Percentiles rank a stretch among this genome's conserved stretches.
Conservation (phyloP, 2,888 invertebrate genomes). For the Tubulanus polymorphus region DNA sequence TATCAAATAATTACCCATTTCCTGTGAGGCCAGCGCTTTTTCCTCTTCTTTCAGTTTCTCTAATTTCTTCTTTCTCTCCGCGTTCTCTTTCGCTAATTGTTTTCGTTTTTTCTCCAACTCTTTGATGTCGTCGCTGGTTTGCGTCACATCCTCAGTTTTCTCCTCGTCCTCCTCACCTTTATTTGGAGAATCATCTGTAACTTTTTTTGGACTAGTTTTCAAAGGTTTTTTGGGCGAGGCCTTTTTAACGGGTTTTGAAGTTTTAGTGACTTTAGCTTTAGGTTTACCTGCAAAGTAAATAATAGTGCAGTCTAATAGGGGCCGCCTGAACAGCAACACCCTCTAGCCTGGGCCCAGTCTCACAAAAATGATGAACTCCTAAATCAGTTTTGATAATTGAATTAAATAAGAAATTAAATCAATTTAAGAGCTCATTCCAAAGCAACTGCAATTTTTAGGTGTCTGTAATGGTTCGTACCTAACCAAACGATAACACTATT, state of each 20-base stretch:
- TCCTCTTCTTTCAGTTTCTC: constrained; percentile 2
- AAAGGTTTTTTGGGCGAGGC: not conserved
- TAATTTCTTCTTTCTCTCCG: not conserved
- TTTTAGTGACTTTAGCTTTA: not conserved
- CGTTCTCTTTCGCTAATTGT: constrained; percentile 1
- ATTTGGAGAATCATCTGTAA: not conserved
- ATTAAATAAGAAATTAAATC: not conserved
- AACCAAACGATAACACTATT: no score
- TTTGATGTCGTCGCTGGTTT: not conserved
- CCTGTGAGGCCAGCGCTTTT: not conserved
- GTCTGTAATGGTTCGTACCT: no score
- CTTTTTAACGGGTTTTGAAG: not conserved
- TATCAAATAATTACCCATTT: no score
- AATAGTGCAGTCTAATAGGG: no score
- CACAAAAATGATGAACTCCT: not conserved
- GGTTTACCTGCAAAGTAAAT: not conserved
- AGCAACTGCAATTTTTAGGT: no score
- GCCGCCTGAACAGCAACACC: no score
- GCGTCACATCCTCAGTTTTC: not conserved
- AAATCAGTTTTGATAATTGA: not conserved
- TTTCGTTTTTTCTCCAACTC: constrained; percentile 1
- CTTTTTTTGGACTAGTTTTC: not conserved
- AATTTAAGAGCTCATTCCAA: no score
- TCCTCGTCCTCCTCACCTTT: not conserved
- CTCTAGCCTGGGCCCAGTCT: no score